A percentile compares a stretch with the other conserved stretches of the same genome.
These are phyloP conservation scores for Lasius fuliginosus DNA, from an alignment of 2,888 invertebrate genomes.

Conservation along the genomic window DNA sequence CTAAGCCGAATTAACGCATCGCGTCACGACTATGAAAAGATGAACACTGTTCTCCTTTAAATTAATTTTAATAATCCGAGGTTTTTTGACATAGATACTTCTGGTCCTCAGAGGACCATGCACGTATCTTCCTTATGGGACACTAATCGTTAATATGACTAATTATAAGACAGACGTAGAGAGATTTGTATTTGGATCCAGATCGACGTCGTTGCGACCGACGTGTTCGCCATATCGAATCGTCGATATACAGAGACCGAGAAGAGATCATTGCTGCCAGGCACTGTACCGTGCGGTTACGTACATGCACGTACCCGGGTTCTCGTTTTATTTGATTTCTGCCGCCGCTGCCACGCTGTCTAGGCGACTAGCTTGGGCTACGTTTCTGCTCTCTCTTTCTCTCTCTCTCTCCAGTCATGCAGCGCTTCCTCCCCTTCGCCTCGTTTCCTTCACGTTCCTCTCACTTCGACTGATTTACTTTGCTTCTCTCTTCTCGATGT, in stretches of 20 bases:
- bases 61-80: neutral
- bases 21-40: no score
- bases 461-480: slow-evolving; percentile 26
- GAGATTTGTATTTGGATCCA: neutral
- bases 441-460: slow-evolving; percentile 1
- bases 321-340: slow-evolving; percentile 77
- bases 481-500: neutral
- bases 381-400: slow-evolving; percentile 34
- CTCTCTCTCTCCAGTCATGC: slow-evolving; percentile 6
- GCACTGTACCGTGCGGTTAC: slow-evolving; percentile 64
- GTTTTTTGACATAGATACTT: neutral
- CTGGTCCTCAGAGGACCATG: neutral
- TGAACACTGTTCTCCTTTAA: neutral
- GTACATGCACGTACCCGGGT: slow-evolving; percentile 65
- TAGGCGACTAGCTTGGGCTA: slow-evolving; percentile 76
- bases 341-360: slow-evolving; percentile 83
- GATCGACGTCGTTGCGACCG: neutral
- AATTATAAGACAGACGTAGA: neutral
- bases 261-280: slow-evolving; percentile 52
- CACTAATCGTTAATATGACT: neutral
- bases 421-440: neutral
- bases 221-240: slow-evolving; percentile 9
- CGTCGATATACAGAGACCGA: neutral
- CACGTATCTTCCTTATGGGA: neutral
- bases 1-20: neutral